A percentile compares a stretch with the other conserved stretches of the same genome.
Conservation (phyloP, 2,888 invertebrate genomes). For the Sipha maydis region DNA sequence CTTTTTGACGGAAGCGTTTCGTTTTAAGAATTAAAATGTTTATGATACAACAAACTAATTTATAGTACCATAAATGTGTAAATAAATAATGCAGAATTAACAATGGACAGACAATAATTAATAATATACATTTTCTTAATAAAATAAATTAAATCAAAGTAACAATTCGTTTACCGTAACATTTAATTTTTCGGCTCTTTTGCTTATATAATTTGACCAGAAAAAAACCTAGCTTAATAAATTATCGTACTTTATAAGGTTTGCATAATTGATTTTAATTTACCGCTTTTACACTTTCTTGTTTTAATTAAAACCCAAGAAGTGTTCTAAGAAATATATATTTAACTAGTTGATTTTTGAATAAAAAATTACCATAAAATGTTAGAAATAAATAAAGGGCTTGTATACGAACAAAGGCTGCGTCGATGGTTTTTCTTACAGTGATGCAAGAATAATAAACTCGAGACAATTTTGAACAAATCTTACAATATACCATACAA, state of each 20-base stretch:
- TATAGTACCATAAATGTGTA: too few relatives aligned
- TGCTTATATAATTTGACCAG: neutral
- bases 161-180: neutral
- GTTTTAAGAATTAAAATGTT: too few relatives aligned
- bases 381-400: neutral
- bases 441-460: too few relatives aligned
- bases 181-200: neutral
- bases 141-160: neutral
- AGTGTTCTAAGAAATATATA: neutral
- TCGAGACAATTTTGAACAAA: too few relatives aligned
- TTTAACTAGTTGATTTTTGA: neutral
- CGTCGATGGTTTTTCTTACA: too few relatives aligned
- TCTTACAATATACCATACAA: too few relatives aligned
- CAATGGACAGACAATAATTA: too few relatives aligned
- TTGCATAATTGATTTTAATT: constrained; percentile 39
- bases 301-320: constrained; percentile 20
- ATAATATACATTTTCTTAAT: too few relatives aligned
- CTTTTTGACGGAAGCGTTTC: too few relatives aligned
- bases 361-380: neutral
- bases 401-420: too few relatives aligned
- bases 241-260: neutral
- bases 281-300: constrained; percentile 15
- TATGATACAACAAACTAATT: too few relatives aligned
- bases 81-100: too few relatives aligned
- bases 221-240: neutral